Evolutionary conservation across 2,888 invertebrate species (phyloP).

Genomic region (Thecocarcelia acutangulata): DNA sequence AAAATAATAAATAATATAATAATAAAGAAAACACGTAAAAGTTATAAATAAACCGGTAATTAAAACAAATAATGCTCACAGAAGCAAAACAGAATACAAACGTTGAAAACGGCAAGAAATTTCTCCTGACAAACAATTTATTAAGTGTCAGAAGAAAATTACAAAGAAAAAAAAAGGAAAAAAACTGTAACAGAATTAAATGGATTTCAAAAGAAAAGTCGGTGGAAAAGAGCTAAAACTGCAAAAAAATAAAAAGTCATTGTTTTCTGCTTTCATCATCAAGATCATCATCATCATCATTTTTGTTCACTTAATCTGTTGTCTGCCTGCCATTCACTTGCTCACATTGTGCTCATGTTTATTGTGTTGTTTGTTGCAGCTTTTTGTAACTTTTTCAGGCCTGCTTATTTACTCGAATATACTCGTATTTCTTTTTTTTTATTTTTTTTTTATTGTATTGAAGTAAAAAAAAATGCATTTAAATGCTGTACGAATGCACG

Average conservation of each 20-base stretch:
- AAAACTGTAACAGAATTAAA: neutral
- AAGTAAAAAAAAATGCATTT: neutral
- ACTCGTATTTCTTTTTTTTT: conserved; percentile 12
- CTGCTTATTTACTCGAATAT: conserved; percentile 39
- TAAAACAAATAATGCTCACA: conserved; percentile 15
- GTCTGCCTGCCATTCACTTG: conserved; percentile 9
- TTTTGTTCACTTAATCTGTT: conserved; percentile 7
- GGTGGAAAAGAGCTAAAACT: neutral
- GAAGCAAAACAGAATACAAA: neutral
- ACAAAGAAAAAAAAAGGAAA: neutral
- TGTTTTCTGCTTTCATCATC: conserved; percentile 18
- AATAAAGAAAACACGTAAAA: neutral
- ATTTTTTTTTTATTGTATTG: conserved; percentile 1
- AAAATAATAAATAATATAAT: neutral
- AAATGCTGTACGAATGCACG: conserved; percentile 21
- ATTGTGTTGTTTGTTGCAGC: conserved; percentile 3
- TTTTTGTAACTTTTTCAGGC: conserved; percentile 28
- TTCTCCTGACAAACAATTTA: conserved; percentile 28
- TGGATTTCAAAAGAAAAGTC: conserved; percentile 4
- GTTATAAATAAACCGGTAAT: conserved; percentile 24
- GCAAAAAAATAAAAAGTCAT: conserved; percentile 7
- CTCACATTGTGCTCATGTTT: conserved; percentile 22
- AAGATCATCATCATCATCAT: conserved; percentile 30
- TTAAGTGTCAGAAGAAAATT: conserved; percentile 20
- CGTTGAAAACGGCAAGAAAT: conserved; percentile 3